Evolutionary conservation across 2,797 vertebrate genomes (phyloP).

Genomic region (Petrocephalus schoutedeni): DNA sequence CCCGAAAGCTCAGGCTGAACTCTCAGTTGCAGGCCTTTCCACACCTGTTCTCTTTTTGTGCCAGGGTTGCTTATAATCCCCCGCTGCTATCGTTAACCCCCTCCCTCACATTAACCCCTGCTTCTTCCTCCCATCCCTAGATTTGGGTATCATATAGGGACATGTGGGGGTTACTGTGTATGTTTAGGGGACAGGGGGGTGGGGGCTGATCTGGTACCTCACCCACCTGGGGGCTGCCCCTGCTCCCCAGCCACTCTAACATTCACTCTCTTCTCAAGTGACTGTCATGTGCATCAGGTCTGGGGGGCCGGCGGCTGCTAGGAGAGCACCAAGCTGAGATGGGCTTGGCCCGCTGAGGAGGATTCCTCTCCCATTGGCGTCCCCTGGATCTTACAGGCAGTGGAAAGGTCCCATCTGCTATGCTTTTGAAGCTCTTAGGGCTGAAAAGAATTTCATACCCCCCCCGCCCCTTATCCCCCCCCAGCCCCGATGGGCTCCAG

Average conservation of each 20-base stretch:
- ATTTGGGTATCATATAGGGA: background rate
- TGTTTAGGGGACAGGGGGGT: background rate
- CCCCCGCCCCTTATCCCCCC: background rate
- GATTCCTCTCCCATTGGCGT: background rate
- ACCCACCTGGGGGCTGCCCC: background rate
- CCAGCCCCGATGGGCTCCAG: background rate
- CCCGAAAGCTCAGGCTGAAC: background rate
- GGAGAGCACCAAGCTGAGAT: background rate
- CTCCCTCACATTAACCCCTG: background rate
- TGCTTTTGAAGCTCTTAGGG: constrained; percentile 1
- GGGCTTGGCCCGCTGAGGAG: background rate
- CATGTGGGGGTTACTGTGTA: background rate
- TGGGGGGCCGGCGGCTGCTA: too few species aligned
- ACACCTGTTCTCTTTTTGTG: background rate
- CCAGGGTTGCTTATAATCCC: background rate
- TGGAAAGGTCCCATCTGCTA: background rate
- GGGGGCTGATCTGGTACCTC: background rate
- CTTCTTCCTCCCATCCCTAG: background rate
- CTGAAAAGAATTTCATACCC: background rate
- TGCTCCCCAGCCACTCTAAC: background rate
- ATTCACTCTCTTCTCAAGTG: background rate
- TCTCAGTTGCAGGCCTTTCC: background rate
- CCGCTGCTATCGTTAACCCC: background rate
- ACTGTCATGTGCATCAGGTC: background rate
- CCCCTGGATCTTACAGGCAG: background rate